A percentile compares a stretch with the other conserved stretches of the same genome.
Evolutionary conservation across 2,888 invertebrate species (phyloP).

Genomic region (Glyphotaelius pellucidus): DNA sequence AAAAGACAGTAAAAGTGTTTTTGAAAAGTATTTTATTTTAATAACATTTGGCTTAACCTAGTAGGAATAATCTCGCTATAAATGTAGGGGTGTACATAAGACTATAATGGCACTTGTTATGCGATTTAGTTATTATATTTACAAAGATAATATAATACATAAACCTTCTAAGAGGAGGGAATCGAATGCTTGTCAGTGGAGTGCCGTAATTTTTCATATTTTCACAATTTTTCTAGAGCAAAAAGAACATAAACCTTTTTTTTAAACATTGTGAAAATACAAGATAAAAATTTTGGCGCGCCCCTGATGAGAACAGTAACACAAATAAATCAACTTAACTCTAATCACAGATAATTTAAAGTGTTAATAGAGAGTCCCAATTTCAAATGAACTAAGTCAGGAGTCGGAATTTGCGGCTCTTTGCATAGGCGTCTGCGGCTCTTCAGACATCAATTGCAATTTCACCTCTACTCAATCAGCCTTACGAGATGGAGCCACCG

Average conservation of each 20-base stretch:
- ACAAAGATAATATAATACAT: conserved; percentile 2
- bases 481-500: too few relatives aligned
- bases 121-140: conserved; percentile 31
- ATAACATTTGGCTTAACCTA: conserved; percentile 33
- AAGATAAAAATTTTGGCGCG: background rate
- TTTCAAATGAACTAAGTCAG: background rate
- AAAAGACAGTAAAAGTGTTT: background rate
- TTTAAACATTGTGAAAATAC: background rate
- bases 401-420: too few relatives aligned
- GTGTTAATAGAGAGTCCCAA: background rate
- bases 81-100: conserved; percentile 16
- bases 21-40: conserved; percentile 19
- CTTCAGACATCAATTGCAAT: too few relatives aligned
- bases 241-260: background rate
- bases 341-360: background rate
- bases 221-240: background rate
- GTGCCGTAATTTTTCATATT: background rate
- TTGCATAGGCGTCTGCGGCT: too few relatives aligned
- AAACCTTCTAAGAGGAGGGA: background rate
- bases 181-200: background rate
- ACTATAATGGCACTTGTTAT: conserved; percentile 56
- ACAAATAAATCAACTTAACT: background rate
- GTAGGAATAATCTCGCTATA: conserved; percentile 37
- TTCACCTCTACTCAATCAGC: too few relatives aligned
- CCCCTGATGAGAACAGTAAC: background rate